Evolutionary conservation across 2,888 invertebrate genomes (phyloP), one percentile per base, ranked within the genome.

Genomic region (Tanytarsus gracilentus): DNA sequence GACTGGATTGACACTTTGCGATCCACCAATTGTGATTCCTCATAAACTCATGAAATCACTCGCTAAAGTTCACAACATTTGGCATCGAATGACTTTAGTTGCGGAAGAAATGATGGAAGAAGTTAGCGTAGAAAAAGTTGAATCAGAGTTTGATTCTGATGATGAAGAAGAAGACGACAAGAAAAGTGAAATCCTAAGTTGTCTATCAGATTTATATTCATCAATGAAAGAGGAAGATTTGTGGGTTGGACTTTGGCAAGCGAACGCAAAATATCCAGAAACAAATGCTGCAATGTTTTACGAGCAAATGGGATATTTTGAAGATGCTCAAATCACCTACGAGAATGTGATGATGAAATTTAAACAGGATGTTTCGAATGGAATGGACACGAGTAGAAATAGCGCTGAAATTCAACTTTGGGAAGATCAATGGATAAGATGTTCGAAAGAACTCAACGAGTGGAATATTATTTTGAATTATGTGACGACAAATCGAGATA

Each of bases 301-400:
- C 67, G 94, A 96, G 71, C 96, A 96, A 70, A 96, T 96, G 75
- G 97, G 97, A n/a, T 92, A 90, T 75, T 96, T 89, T 71, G 95
- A 95, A 69, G 91, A 94, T 70, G 93, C 96, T 0, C 81, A 82
- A 76, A 83, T 82, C 2, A 87, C 89, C 0, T 96, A 91, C 72
- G 94, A 96, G 70, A 76, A 85, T 18, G 88, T 89, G 4, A 90
- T 95, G 88, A 79, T 81, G 0, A 93, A 90, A 74, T 86, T 88
- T 48, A 85, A 91, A 67, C 84, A 86, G 66, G 95, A 96, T 67
- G 85, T 85, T 66, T 79, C 84, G 1, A 78, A 83, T 18, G 84
- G 84, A 4, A 83, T 90, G 0, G 81, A 87, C 1, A 82, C 87
- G 0, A 81, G 84, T 59, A 82, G 85, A 65, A 82, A 88, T 65